Evolutionary conservation across 2,888 invertebrate genomes (phyloP).

Genomic region (Itoplectis maculator): DNA sequence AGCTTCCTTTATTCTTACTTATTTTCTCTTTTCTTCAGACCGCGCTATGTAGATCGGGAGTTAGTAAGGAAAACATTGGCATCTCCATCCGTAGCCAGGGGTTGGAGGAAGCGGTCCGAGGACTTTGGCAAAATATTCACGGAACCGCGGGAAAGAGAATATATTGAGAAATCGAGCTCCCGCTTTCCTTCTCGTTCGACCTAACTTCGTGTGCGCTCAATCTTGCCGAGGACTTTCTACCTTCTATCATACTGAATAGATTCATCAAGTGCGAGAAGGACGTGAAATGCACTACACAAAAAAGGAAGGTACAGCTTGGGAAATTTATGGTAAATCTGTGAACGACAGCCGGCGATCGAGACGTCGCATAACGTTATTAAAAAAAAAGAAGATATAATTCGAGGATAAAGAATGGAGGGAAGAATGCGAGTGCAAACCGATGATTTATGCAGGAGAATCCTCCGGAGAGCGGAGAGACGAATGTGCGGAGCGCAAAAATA

Average conservation of each 20-base stretch:
- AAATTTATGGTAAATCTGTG: conserved; percentile 40
- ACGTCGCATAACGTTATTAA: neutral
- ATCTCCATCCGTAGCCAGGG: conserved; percentile 3
- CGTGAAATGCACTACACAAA: conserved; percentile 7
- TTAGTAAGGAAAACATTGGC: conserved; percentile 4
- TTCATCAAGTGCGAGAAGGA: conserved; percentile 47
- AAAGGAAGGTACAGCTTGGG: neutral
- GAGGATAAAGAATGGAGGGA: neutral
- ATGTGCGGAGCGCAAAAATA: neutral
- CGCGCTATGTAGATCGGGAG: neutral
- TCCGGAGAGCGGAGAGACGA: neutral
- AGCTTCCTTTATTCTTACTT: neutral
- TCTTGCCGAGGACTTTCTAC: conserved; percentile 14
- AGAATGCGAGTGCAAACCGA: conserved; percentile 16
- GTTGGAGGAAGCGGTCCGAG: neutral
- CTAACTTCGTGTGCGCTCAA: conserved; percentile 11
- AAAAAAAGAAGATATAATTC: conserved; percentile 28
- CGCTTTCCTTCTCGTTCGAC: conserved; percentile 18
- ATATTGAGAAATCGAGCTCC: conserved; percentile 49
- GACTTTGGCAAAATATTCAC: conserved; percentile 55
- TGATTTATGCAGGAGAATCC: neutral
- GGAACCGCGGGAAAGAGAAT: conserved; percentile 34
- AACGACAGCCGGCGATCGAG: neutral
- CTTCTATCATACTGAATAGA: conserved; percentile 45
- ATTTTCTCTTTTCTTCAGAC: neutral